Percentiles rank a stretch among this genome's conserved stretches.
phyloP scores from a whole-genome alignment of 1,140 invertebrate species.

The Drosophila kurseongensis region DNA sequence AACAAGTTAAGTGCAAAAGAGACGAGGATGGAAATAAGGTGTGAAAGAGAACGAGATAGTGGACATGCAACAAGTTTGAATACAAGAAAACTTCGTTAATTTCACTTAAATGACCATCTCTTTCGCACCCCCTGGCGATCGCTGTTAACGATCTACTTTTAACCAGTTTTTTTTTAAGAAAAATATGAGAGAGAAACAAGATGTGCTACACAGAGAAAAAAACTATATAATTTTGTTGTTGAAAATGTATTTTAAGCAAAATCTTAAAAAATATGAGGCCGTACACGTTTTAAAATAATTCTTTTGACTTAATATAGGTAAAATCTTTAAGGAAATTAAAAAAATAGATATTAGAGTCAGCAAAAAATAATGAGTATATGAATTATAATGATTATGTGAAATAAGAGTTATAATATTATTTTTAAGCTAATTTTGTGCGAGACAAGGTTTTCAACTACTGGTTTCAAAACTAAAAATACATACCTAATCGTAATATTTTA shows the following conservation, averaged over 20 bases:
- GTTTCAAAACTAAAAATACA: too few relatives aligned
- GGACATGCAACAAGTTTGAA: slow-evolving; percentile 45
- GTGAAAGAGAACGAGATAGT: not conserved
- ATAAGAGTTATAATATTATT: too few relatives aligned
- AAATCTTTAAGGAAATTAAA: too few relatives aligned
- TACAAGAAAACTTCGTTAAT: slow-evolving; percentile 34
- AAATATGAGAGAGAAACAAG: slow-evolving; percentile 5
- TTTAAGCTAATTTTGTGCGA: too few relatives aligned
- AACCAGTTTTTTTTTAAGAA: slow-evolving; percentile 57
- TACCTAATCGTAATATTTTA: too few relatives aligned
- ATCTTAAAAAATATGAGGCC: not conserved
- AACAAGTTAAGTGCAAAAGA: slow-evolving; percentile 12
- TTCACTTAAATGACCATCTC: not conserved
- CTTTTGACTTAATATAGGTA: too few relatives aligned
- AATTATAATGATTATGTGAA: too few relatives aligned
- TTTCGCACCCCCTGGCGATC: slow-evolving; percentile 20
- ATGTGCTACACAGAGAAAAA: slow-evolving; percentile 4
- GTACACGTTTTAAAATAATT: too few relatives aligned
- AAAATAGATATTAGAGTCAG: too few relatives aligned
- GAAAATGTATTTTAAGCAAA: too few relatives aligned
- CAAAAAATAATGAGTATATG: too few relatives aligned
- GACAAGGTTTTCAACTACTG: too few relatives aligned
- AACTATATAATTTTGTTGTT: not conserved
- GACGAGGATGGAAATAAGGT: not conserved
- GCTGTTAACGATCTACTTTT: slow-evolving; percentile 71